Base-by-base conservation (phyloP, 2,797 vertebrate genomes). In the Spatula versicolor region DNA sequence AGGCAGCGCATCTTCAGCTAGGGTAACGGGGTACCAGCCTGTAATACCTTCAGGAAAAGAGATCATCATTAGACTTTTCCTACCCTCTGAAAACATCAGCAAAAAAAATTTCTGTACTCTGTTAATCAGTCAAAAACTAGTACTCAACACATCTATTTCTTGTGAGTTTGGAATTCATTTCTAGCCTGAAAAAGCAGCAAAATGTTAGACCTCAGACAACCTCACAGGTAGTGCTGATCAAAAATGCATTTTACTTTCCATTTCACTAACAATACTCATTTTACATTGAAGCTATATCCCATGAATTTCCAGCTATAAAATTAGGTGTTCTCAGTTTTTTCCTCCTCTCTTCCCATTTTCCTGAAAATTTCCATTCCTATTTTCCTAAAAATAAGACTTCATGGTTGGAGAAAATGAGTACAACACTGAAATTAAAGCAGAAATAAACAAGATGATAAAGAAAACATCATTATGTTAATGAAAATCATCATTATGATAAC, bases 1-100 rank as follows among this genome's bases (percentile, higher is more conserved):
- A 48, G 97, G 88, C 73, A n/a, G 14, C 2, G 67, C 33, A 33
- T 98, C 97, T 43, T 97, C 97, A 15, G 98, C 90, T 4, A 97
- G 64, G 54, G 97, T 96, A 37, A 99, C 91, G 6, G 98, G 98
- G 97, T 98, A 99, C 99, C 99, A 99, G 93, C 99, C 99, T 48
- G 98, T 98, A 83, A 99, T 98, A 43, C 99, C 99, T 99, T 74
- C 2, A n/a, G 46, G 48, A 90, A 26, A 35, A 76, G 9, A 90
- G 19, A 20, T 1, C 33, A 4, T 4, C 22, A 3, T 68, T 2
- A 56, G 67, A 33, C 8, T 45, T 5, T 30, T 3, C 18, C 37
- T 10, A 15, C 46, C 66, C 39, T 11, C 14, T 7, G 30, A 82
- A 83, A 88, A 23, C 0, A 4, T 5, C 60, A 12, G 4, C 12